Evolutionary conservation across 2,888 invertebrate species (phyloP).

Genomic region (Lacanobia oleracea): DNA sequence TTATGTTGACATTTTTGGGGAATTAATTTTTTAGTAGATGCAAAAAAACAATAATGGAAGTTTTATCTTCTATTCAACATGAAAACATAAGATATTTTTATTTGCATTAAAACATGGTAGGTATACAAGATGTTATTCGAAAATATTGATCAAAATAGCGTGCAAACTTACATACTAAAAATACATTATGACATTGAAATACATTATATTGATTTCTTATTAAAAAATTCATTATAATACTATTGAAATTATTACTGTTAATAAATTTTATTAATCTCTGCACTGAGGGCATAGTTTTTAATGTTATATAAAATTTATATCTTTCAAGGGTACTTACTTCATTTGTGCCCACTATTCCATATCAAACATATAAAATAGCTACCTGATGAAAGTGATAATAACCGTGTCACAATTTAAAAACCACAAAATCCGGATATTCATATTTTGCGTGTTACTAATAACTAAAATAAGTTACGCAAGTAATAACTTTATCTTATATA

Average conservation of each 20-base stretch:
- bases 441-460: slow-evolving; percentile 20
- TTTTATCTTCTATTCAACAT: slow-evolving; percentile 1
- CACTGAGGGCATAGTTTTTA: not conserved
- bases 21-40: not conserved
- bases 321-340: too few relatives aligned
- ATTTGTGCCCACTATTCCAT: not conserved
- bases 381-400: not conserved
- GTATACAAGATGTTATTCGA: too few relatives aligned
- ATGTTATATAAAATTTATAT: too few relatives aligned
- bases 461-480: slow-evolving; percentile 35
- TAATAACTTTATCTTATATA: slow-evolving; percentile 8
- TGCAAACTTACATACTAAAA: too few relatives aligned
- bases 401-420: not conserved
- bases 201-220: too few relatives aligned
- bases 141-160: too few relatives aligned
- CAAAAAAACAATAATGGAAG: not conserved
- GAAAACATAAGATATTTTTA: too few relatives aligned
- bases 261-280: too few relatives aligned
- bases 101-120: too few relatives aligned
- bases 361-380: slow-evolving; percentile 28
- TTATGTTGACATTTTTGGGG: slow-evolving; percentile 6
- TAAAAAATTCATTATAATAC: too few relatives aligned
- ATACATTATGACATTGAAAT: too few relatives aligned
- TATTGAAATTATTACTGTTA: too few relatives aligned
- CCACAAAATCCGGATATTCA: slow-evolving; percentile 1